Base-by-base conservation (phyloP, 2,888 invertebrate species). In the Flabesymbios commensalis region DNA sequence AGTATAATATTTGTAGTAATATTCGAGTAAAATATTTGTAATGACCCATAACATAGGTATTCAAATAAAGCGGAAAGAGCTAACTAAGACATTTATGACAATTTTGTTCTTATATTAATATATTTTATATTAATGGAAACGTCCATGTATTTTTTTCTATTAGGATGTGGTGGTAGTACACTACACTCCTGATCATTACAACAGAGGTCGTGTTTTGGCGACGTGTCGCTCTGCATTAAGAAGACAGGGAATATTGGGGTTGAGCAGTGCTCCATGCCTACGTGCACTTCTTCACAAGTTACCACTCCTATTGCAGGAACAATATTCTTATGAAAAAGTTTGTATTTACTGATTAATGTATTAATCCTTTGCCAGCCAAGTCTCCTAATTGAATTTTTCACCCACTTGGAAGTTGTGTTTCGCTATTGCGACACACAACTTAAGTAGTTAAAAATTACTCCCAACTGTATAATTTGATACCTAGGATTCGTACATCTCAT, bases 301-400 rank as follows among this genome's bases (percentile, higher is more conserved):
- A 42, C 88, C 87, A 1, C 79, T 80, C 33, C 79, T 88, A 26
- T 72, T 84, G 45, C 78, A 86, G 57, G 79, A 85, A 31, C 88
- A 88, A 72, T 86, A 86, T 70, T 79, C 84, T 31, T 82, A 84
- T 69, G 88, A 88, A 74, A 86, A 86, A 75, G 82, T 86, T 51
- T 55, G 59, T 45, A 22, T n/a, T 28, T 47, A 14, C 26, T 19
- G 22, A 28, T 43, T 0, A n/a, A 14, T 24, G 45, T 19, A n/a
- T 45, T 3, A 22, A 3, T 3, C 26, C 14, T 45, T 10, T 19
- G 14, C n/a, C n/a, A n/a, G n/a, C n/a, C n/a, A n/a, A n/a, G n/a
- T n/a, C n/a, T n/a, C n/a, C n/a, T n/a, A n/a, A n/a, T n/a, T n/a
- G n/a, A n/a, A n/a, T n/a, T n/a, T n/a, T n/a, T n/a, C n/a, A n/a